Evolutionary conservation across 2,797 vertebrate genomes (phyloP), one percentile per base, ranked within the genome.

Genomic region (Staurois parvus): DNA sequence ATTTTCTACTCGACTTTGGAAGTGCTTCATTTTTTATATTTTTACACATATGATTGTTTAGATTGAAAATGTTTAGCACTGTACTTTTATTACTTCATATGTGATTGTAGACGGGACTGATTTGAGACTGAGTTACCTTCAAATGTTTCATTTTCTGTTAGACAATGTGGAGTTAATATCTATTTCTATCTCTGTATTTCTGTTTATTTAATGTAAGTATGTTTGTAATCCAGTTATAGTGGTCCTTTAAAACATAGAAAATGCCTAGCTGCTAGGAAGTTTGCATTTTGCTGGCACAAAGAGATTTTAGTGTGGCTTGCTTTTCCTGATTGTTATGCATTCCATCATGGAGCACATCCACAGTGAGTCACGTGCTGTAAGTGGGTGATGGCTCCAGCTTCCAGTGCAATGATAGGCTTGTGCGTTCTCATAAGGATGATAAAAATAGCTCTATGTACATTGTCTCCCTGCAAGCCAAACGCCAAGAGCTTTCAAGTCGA

Each of bases 381-480:
- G 32, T 76, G 48, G 48, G 74, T 66, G 34, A 66, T 37, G 62
- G 28, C 76, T 42, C 26, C 10, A 26, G 17, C 32, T 34, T 45
- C n/a, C 34, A 78, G 76, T 5, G 37, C 64, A 42, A 45, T 78
- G 66, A 78, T 78, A 66, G 76, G 32, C 62, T 78, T 29, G 21
- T 66, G n/a, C 15, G n/a, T 76, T 42, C 62, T 40, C 34, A 19
- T 45, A 78, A 45, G 59, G 76, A 19, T 42, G 76, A 42, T 78
- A 78, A 78, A 77, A 67, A 45, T 67, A 78, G 76, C 76, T 42
- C 13, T 32, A 66, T 67, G 66, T 37, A 64, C 76, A 66, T 66
- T 66, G 59, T 78, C 76, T 78, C 59, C 37, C 59, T 42, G 59
- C 32, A 78, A 42, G 62, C 28, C 76, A 12, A 67, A 67, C 19